Evolutionary conservation across 2,888 invertebrate species (phyloP).

Genomic region (Clanis bilineata): DNA sequence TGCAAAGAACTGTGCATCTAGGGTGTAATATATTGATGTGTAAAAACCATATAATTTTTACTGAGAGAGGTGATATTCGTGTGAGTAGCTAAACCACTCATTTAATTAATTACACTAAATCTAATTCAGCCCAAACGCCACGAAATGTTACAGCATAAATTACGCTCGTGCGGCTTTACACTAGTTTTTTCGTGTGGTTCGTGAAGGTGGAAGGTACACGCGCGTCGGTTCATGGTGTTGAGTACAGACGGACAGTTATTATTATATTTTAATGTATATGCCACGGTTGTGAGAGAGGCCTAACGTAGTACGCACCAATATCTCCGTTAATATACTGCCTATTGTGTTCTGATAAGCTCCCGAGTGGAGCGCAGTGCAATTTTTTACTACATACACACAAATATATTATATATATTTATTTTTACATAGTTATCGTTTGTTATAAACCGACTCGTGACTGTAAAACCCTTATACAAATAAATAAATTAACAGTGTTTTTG

Average conservation of each 20-base stretch:
- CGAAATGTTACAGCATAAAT: too few species aligned
- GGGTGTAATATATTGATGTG: too few species aligned
- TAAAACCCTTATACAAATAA: conserved; percentile 8
- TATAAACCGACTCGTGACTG: conserved; percentile 7
- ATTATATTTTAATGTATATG: conserved; percentile 32
- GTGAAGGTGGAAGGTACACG: neutral
- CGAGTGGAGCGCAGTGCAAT: conserved; percentile 61
- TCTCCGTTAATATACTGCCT: conserved; percentile 60
- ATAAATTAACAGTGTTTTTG: conserved; percentile 6
- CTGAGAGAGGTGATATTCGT: too few species aligned
- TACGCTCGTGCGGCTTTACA: neutral
- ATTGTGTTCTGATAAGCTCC: conserved; percentile 73
- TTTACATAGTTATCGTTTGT: conserved; percentile 66
- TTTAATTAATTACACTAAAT: too few species aligned
- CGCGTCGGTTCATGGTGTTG: neutral
- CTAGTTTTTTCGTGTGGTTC: neutral
- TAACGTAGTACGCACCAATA: conserved; percentile 66
- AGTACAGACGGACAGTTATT: conserved; percentile 2
- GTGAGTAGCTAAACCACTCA: too few species aligned
- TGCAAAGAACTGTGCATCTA: too few species aligned
- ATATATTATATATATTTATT: conserved; percentile 39
- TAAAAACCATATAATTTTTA: too few species aligned
- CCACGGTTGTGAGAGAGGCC: conserved; percentile 80
- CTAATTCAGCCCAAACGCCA: too few species aligned
- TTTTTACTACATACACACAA: conserved; percentile 43